Evolutionary conservation across 2,797 vertebrate genomes (phyloP).

Genomic region (Delichon dasypus): DNA sequence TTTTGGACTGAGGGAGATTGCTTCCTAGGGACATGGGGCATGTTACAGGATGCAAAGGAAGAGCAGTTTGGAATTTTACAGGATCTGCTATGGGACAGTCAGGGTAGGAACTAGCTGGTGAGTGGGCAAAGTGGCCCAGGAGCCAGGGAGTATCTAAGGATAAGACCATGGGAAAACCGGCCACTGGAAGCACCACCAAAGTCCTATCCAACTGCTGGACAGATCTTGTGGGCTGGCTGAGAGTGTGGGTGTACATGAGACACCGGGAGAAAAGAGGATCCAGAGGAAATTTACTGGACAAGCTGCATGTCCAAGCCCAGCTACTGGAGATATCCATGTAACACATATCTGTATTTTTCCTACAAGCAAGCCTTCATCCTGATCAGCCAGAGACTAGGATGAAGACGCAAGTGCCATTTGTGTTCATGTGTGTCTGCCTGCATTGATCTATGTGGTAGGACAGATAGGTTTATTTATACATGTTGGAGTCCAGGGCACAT

Average conservation of each 20-base stretch:
- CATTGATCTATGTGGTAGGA: rapidly evolving
- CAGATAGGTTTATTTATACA: background rate
- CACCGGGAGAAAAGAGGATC: background rate
- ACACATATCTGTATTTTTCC: background rate
- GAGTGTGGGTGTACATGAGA: background rate
- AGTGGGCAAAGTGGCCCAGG: background rate
- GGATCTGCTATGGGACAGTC: background rate
- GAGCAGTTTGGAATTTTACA: background rate
- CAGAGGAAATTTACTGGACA: background rate
- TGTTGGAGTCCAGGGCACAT: too few species aligned
- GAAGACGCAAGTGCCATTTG: background rate
- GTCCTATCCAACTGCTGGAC: background rate
- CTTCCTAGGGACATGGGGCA: background rate
- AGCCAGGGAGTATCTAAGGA: background rate
- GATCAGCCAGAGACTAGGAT: background rate
- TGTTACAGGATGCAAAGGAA: background rate
- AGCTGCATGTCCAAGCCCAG: background rate
- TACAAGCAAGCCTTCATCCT: background rate
- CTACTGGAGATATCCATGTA: background rate
- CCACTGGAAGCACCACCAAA: background rate
- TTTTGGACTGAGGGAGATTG: background rate
- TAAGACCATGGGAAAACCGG: background rate
- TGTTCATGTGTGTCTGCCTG: background rate
- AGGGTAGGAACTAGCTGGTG: background rate
- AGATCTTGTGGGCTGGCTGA: background rate